phyloP scores from a whole-genome alignment of 2,888 invertebrate species.

The Lochmaea capreae region DNA sequence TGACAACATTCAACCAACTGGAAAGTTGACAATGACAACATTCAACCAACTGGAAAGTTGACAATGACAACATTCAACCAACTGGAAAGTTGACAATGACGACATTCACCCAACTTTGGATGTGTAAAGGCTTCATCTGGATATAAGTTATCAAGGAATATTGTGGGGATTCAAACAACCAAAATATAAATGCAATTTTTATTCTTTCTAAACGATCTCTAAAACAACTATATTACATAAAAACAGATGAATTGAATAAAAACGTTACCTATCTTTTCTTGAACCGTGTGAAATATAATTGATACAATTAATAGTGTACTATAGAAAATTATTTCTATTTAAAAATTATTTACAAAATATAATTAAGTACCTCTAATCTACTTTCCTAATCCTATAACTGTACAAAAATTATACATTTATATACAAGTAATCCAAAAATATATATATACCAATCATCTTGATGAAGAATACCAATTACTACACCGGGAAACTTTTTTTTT shows the following conservation, averaged over 20 bases:
- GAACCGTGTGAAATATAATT: constrained; percentile 23
- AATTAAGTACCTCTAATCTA: constrained; percentile 26
- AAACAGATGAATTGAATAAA: constrained; percentile 24
- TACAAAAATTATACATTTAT: constrained; percentile 29
- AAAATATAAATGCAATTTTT: constrained; percentile 27
- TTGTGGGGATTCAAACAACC: neutral
- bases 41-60: too few relatives aligned
- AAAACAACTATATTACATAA: constrained; percentile 21
- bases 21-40: too few relatives aligned
- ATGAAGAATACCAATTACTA: neutral
- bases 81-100: too few relatives aligned
- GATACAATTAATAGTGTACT: constrained; percentile 28
- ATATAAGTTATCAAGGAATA: neutral
- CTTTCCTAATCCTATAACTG: constrained; percentile 19
- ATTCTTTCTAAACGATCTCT: constrained; percentile 21
- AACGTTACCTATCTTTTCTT: constrained; percentile 9
- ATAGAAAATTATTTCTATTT: constrained; percentile 27
- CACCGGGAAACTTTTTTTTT: too few relatives aligned
- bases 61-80: too few relatives aligned
- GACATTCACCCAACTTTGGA: too few relatives aligned
- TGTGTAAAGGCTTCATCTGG: too few relatives aligned
- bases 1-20: too few relatives aligned
- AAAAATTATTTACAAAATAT: constrained; percentile 27
- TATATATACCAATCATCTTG: neutral
- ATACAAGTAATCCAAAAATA: neutral